Conservation (phyloP, 1,140 invertebrate genomes). For the Gryllus bimaculatus region DNA sequence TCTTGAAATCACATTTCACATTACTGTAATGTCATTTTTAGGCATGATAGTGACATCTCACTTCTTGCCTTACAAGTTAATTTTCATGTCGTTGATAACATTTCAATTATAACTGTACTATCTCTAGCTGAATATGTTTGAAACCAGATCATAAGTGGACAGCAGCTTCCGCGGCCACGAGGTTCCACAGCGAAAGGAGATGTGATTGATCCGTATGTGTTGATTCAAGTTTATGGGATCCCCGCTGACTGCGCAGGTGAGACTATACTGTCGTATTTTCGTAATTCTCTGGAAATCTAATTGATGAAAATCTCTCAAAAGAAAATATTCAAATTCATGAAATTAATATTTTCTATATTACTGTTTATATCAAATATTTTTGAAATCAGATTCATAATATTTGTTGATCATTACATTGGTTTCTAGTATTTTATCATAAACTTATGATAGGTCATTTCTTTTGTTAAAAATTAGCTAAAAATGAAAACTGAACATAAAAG, state of each 20-base stretch:
- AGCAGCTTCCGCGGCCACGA: constrained; percentile 50
- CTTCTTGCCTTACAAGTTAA: too few species aligned
- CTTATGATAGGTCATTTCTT: too few species aligned
- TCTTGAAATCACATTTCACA: too few species aligned
- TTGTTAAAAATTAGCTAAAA: too few species aligned
- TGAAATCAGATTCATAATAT: neutral
- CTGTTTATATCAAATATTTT: neutral
- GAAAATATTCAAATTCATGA: neutral
- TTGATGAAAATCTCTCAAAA: neutral
- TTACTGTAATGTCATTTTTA: too few species aligned
- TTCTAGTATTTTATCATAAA: too few species aligned
- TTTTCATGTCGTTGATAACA: neutral
- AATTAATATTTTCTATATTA: neutral
- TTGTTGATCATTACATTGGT: too few species aligned
- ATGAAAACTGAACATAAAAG: too few species aligned
- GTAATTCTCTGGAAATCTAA: too few species aligned
- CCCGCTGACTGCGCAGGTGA: constrained; percentile 46
- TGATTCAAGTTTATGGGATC: constrained; percentile 53
- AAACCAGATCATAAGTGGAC: constrained; percentile 42
- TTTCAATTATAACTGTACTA: neutral
- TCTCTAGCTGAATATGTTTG: constrained; percentile 10
- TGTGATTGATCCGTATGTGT: constrained; percentile 49
- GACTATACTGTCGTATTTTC: neutral
- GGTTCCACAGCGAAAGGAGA: constrained; percentile 48
- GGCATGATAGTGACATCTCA: too few species aligned